phyloP scores from a whole-genome alignment of 2,797 vertebrate species.

The Huso huso region DNA sequence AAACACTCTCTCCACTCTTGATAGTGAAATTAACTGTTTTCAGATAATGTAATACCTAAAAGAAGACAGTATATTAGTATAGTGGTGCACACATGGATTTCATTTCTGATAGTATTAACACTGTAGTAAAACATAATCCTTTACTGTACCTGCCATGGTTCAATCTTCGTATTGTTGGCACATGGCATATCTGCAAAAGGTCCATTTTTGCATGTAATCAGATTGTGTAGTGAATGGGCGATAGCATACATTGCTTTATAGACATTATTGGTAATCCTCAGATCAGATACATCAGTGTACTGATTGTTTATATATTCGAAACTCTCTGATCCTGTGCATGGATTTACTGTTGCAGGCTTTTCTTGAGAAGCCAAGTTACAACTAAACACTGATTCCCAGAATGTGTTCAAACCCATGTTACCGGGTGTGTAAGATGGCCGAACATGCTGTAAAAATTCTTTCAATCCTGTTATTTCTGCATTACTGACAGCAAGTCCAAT shows the following conservation, averaged over 20 bases:
- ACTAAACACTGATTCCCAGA: constrained; percentile 18
- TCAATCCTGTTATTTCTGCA: constrained; percentile 35
- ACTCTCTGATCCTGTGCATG: constrained; percentile 44
- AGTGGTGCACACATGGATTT: not conserved
- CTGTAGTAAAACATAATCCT: too few species aligned
- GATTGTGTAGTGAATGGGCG: constrained; percentile 38
- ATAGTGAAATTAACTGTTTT: constrained; percentile 45
- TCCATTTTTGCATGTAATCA: constrained; percentile 42
- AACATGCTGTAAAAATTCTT: constrained; percentile 37
- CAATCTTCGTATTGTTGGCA: constrained; percentile 33
- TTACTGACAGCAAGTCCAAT: constrained; percentile 43
- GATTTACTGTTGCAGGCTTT: constrained; percentile 10
- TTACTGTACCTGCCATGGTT: constrained; percentile 39
- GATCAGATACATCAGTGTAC: constrained; percentile 42
- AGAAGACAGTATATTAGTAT: constrained; percentile 2
- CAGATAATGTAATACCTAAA: constrained; percentile 44
- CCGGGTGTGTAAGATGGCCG: constrained; percentile 29
- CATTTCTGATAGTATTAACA: too few species aligned
- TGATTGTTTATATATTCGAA: constrained; percentile 34
- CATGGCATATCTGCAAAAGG: constrained; percentile 41
- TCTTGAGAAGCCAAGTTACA: constrained; percentile 27
- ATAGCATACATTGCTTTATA: constrained; percentile 47
- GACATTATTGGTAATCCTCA: constrained; percentile 44
- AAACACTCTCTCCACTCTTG: constrained; percentile 37
- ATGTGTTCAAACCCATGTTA: constrained; percentile 9